Evolutionary conservation across 2,888 invertebrate species (phyloP), one percentile per base, ranked within the genome.

Genomic region (Muscina levida): DNA sequence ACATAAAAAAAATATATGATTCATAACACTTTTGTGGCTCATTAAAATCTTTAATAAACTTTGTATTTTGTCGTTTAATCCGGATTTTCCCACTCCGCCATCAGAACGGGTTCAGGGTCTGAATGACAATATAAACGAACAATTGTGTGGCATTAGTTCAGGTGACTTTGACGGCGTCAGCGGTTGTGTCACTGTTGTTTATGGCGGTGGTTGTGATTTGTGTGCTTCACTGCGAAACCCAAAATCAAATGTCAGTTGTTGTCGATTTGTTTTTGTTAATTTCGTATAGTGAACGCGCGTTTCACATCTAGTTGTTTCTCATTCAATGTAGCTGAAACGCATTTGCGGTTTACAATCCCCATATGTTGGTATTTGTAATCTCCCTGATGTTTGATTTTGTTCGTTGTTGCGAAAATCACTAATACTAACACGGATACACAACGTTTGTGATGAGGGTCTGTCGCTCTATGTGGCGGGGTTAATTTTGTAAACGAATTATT

Each of bases 41-140:
- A 72, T 72, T 72, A 72, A 72, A 72, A 72, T 72, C 48, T 72
- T 72, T 72, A 72, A 62, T 72, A 72, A 72, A 72, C 62, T 72
- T 72, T 46, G 72, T 48, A 39, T 72, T 62, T 72, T 37, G 62
- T 51, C 59, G 59, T 62, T 72, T 72, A 72, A 72, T 72, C 62
- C 59, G 72, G 48, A 62, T 59, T 59, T 48, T 48, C 24, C 17
- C 48, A 31, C 59, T 59, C 62, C 17, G 26, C 37, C 15, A 48
- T 46, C 11, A 2, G 8, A 15, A 37, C 39, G 31, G 48, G 2
- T 48, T 31, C 31, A 31, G 31, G 3, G 8, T 3, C 31, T 31
- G 31, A 31, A 31, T 8, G 17, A 51, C 19, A 17, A 22, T 22
- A 62, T 62, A 39, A 37, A 62, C 22, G 62, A 39, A 62, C 62